phyloP scores from a whole-genome alignment of 2,888 invertebrate species.

The Acleris emargana region DNA sequence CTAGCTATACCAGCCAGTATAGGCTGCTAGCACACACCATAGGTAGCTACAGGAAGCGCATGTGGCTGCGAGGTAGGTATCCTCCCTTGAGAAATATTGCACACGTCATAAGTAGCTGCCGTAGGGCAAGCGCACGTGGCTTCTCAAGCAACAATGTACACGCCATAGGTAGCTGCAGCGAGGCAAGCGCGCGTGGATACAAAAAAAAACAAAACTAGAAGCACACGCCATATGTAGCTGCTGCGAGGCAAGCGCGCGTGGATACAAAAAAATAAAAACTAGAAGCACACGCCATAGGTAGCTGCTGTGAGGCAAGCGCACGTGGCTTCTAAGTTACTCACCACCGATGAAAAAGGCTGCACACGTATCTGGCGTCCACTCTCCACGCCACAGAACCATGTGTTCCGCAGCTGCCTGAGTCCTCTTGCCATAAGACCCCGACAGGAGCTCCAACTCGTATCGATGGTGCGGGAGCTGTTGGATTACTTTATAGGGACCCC shows the following conservation, averaged over 20 bases:
- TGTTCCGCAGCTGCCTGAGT: constrained; percentile 28
- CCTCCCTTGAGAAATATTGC: too few relatives aligned
- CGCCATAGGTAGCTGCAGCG: neutral
- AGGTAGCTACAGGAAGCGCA: neutral
- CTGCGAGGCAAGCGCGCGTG: neutral
- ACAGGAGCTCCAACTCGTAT: constrained; percentile 20
- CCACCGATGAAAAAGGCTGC: constrained; percentile 7
- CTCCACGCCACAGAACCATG: constrained; percentile 30
- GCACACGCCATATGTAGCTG: neutral
- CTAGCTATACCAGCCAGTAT: neutral
- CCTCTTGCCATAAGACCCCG: constrained; percentile 22
- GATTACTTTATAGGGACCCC: constrained; percentile 26
- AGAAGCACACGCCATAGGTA: neutral
- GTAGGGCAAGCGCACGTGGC: neutral
- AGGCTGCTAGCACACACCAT: neutral
- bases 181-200: neutral
- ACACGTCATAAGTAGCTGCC: neutral
- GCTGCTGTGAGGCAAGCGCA: neutral
- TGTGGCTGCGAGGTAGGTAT: neutral
- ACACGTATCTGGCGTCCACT: constrained; percentile 6
- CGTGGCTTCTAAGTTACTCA: neutral
- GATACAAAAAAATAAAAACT: neutral
- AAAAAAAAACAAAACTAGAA: neutral
- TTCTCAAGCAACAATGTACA: neutral
- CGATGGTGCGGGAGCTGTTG: constrained; percentile 19